Conservation (phyloP, 2,113 vertebrate species). For the Paraplagusia blochii region DNA sequence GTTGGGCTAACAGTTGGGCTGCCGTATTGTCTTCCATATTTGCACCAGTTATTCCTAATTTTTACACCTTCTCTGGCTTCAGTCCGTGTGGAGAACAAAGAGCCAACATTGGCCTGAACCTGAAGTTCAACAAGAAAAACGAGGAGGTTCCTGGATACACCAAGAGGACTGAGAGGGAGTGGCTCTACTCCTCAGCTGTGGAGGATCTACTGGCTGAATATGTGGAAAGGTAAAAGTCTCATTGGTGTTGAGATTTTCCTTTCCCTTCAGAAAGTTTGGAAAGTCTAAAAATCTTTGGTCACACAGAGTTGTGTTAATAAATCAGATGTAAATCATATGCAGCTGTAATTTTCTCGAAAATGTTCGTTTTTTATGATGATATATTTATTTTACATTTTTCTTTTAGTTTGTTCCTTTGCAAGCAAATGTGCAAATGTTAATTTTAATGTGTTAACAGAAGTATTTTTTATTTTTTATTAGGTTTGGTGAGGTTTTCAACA, state of each 20-base stretch:
- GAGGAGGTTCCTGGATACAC: slow-evolving; percentile 98
- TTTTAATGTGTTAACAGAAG: neutral
- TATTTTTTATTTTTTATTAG: slow-evolving; percentile 59
- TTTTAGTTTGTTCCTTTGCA: too few relatives aligned
- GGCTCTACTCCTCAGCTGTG: slow-evolving; percentile 94
- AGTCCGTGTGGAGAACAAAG: slow-evolving; percentile 96
- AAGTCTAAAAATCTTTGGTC: too few relatives aligned
- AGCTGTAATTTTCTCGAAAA: too few relatives aligned
- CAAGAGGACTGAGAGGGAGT: slow-evolving; percentile 92
- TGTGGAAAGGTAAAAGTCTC: slow-evolving; percentile 82
- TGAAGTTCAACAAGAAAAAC: slow-evolving; percentile 99
- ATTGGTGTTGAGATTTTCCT: neutral
- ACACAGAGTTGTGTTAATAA: too few relatives aligned
- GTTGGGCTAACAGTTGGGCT: too few relatives aligned
- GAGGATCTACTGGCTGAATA: slow-evolving; percentile 92
- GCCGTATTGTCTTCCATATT: too few relatives aligned
- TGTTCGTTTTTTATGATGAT: too few relatives aligned
- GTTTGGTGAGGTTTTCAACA: slow-evolving; percentile 88
- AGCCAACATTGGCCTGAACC: slow-evolving; percentile 91
- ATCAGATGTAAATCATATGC: too few relatives aligned
- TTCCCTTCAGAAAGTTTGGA: neutral
- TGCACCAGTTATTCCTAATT: neutral
- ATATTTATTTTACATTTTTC: too few relatives aligned
- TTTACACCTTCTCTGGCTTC: slow-evolving; percentile 7
- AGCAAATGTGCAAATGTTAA: too few relatives aligned